Conservation (phyloP, 2,888 invertebrate species). For the Tipula vernalis region DNA sequence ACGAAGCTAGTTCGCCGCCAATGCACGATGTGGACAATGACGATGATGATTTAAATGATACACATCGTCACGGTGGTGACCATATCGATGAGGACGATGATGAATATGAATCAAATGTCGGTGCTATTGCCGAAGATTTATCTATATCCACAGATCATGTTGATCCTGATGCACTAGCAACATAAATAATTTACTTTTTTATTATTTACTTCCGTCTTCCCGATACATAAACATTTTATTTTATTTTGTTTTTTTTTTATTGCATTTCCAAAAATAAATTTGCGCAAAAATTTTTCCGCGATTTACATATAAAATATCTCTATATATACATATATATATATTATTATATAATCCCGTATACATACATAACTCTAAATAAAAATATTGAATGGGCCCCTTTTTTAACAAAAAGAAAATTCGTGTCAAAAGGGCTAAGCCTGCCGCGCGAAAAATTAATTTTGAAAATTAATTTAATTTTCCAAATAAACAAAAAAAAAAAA, state of each 20-base stretch:
- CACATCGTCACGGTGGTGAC: background rate
- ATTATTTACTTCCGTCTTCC: background rate
- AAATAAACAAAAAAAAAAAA: background rate
- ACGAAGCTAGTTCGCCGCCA: background rate
- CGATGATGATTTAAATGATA: background rate
- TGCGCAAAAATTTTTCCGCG: background rate
- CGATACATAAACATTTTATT: background rate
- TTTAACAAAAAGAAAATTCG: background rate
- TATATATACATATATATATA: too few species aligned
- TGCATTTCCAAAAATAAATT: background rate
- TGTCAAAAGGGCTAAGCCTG: background rate
- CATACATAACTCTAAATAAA: background rate
- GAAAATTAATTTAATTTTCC: background rate
- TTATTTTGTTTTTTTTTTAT: background rate
- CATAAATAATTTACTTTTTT: background rate
- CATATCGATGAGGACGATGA: background rate
- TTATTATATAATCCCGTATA: background rate
- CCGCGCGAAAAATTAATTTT: background rate
- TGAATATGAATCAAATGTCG: background rate
- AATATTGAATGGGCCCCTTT: background rate
- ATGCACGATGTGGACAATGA: background rate
- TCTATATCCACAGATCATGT: conserved; percentile 9
- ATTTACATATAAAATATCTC: background rate
- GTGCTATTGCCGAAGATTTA: conserved; percentile 10
- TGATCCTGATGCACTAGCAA: background rate